Conservation (phyloP, 2,888 invertebrate genomes). For the Troglohyphantes excavatus region DNA sequence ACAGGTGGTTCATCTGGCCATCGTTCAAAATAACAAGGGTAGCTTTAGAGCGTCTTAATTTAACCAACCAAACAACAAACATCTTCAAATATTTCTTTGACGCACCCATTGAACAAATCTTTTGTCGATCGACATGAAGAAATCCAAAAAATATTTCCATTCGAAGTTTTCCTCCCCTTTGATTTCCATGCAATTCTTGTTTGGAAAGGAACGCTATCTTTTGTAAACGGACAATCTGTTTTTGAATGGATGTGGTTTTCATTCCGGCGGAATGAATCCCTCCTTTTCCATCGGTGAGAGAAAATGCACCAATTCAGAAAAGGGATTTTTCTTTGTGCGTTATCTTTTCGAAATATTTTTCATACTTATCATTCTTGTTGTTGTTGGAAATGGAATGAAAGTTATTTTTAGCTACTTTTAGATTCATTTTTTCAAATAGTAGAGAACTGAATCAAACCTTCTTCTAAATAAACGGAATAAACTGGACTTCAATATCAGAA, state of each 20-base stretch:
- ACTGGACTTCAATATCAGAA: no score
- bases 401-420: neutral
- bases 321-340: neutral
- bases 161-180: neutral
- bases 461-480: no score
- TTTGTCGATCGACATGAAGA: neutral
- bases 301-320: neutral
- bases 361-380: neutral
- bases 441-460: no score
- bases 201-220: neutral
- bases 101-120: no score
- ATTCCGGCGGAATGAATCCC: neutral
- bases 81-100: no score
- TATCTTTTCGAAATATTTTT: slow-evolving; percentile 2
- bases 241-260: neutral
- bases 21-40: no score
- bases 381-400: neutral
- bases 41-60: no score
- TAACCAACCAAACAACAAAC: no score
- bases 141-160: neutral
- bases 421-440: no score
- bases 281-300: neutral
- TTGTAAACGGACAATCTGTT: neutral
- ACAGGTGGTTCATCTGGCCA: no score
- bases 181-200: neutral